Percentiles rank a stretch among this genome's conserved stretches.
These are phyloP conservation scores for Axis porcinus DNA, from an alignment of 2,113 vertebrate species.

Conservation along the genomic window DNA sequence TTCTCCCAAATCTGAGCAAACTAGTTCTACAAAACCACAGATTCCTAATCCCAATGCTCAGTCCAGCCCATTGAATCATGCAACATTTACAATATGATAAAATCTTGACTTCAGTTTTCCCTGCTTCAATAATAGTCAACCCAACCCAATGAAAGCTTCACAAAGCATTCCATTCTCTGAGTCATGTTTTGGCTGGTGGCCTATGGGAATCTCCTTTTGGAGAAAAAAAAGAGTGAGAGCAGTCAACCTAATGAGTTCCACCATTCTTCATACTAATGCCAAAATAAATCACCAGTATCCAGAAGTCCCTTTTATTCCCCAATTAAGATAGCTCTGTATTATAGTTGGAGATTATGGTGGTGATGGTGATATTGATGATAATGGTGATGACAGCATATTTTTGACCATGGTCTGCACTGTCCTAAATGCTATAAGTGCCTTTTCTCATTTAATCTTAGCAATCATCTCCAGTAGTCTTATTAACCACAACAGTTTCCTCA, in stretches of 20 bases:
- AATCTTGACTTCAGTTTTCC: conserved; percentile 21
- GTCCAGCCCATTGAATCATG: not conserved
- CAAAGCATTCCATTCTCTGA: not conserved
- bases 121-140: not conserved
- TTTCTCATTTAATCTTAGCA: not conserved
- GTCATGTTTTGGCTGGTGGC: not conserved
- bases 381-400: not conserved
- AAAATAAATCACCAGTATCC: not conserved
- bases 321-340: not conserved
- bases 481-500: not conserved
- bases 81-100: conserved; percentile 31
- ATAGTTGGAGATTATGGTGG: not conserved
- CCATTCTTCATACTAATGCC: not conserved
- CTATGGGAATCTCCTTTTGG: not conserved
- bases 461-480: not conserved
- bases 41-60: not conserved
- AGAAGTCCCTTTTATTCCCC: not conserved
- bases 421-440: not conserved
- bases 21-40: not conserved
- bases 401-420: not conserved
- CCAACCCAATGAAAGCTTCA: conserved; percentile 4
- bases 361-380: not conserved
- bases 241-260: not conserved
- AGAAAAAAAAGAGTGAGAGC: not conserved
- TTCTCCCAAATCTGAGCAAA: not conserved